phyloP scores from a whole-genome alignment of 2,113 vertebrate genomes.

The Potamarius usumacintae region DNA sequence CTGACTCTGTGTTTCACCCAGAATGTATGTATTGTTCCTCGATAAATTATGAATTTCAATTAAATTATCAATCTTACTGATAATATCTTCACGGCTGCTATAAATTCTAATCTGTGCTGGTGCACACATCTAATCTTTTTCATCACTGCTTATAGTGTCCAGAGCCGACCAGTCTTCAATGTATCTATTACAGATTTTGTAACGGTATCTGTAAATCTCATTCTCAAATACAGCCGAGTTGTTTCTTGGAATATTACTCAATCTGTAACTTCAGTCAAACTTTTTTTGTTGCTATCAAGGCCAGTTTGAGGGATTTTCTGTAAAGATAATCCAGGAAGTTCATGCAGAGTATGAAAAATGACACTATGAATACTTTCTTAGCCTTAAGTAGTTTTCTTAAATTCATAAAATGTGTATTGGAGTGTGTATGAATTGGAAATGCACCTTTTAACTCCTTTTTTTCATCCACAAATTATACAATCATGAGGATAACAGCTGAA shows the following conservation, averaged over 20 bases:
- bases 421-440: background rate
- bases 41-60: slow-evolving; percentile 14
- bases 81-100: slow-evolving; percentile 3
- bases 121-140: background rate
- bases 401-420: background rate
- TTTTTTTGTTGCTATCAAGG: background rate
- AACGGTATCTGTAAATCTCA: background rate
- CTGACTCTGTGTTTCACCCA: background rate
- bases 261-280: background rate
- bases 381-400: background rate
- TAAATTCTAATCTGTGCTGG: slow-evolving; percentile 26
- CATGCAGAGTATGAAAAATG: background rate
- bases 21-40: slow-evolving; percentile 7
- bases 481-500: slow-evolving; percentile 25
- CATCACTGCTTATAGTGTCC: background rate
- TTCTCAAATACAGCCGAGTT: background rate
- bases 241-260: background rate
- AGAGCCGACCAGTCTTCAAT: background rate
- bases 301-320: background rate
- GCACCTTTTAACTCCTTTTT: background rate
- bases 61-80: slow-evolving; percentile 10
- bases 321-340: background rate
- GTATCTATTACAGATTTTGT: background rate
- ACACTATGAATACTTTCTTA: background rate
- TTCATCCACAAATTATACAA: slow-evolving; percentile 5